Percentiles rank a stretch among this genome's conserved stretches.
Evolutionary conservation across 2,797 vertebrate genomes (phyloP).

Genomic region (Syncerus caffer): DNA sequence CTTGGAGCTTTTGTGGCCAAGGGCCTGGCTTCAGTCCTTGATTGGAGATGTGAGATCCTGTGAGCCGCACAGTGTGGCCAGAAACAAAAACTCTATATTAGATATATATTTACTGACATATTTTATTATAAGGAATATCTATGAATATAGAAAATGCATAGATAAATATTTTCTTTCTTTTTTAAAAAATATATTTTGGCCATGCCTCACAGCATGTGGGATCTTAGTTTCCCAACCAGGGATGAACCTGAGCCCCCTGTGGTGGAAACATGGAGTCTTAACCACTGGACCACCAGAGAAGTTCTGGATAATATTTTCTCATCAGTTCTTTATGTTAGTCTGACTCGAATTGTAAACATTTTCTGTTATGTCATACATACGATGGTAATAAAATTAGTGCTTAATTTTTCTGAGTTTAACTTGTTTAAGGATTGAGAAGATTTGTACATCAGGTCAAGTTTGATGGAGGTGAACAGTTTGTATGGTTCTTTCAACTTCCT

Average conservation of each 20-base stretch:
- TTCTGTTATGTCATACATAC: background rate
- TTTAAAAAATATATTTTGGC: background rate
- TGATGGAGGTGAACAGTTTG: background rate
- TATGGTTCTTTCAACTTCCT: background rate
- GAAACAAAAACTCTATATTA: background rate
- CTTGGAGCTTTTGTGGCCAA: background rate
- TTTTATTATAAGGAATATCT: background rate
- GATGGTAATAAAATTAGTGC: background rate
- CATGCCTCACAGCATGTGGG: background rate
- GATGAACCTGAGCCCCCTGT: background rate
- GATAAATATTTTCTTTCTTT: background rate
- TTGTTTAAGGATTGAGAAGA: background rate
- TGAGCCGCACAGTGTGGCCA: background rate
- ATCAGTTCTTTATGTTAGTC: background rate
- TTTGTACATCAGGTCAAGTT: background rate
- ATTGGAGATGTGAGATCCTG: background rate
- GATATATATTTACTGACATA: background rate
- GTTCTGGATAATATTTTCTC: background rate
- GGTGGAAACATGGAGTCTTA: background rate
- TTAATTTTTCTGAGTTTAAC: slow-evolving; percentile 32
- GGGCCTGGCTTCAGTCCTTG: background rate
- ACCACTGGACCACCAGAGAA: background rate
- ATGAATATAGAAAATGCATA: background rate
- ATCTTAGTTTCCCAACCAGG: background rate
- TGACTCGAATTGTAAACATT: slow-evolving; percentile 20